Base-by-base conservation (phyloP, 1,140 invertebrate species). In the Microplitis mediator region DNA sequence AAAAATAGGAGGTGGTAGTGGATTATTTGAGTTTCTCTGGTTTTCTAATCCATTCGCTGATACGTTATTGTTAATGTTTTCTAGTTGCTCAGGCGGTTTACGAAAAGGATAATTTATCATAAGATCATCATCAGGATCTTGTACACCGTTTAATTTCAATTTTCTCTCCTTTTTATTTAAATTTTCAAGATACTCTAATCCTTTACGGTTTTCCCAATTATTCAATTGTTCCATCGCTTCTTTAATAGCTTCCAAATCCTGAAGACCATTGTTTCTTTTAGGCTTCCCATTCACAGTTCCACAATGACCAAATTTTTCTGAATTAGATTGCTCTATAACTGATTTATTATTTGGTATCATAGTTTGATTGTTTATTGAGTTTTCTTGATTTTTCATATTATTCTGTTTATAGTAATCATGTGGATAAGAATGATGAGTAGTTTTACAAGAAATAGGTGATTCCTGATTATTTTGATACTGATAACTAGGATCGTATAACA, bases 221-320 rank as follows among this genome's bases (percentile, higher is more conserved):
- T 74, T 74, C 6, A 80, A 8, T 3, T 54, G 14, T 13, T 79
- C 70, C 34, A 82, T 13, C 0, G 73, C 56, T 63, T 75, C 74
- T 16, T 72, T 69, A 39, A 80, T 50, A 2, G 67, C 72, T 11
- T 78, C 63, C 0, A 70, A 71, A 51, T 85, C 80, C 56, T 86
- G 84, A 23, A 86, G 51, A 4, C 84, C 84, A 68, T 86, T 85
- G 58, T 85, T 85, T 78, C 73, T 16, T 75, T 79, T 36, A 80
- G 78, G 4, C 76, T 73, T 5, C 71, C 39, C 8, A 5, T 6
- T 11, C 6, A 11, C 39, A 45, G 6, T 45, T 3, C 11, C 11
- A 5, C 39, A 45, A 45, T 5, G 39, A 45, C 39, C 11, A 54
- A 54, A 54, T 13, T 54, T 16, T 54, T 5, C 16, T 6, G 3